Evolutionary conservation across 2,797 vertebrate species (phyloP).

Genomic region (Heliangelus exortis): DNA sequence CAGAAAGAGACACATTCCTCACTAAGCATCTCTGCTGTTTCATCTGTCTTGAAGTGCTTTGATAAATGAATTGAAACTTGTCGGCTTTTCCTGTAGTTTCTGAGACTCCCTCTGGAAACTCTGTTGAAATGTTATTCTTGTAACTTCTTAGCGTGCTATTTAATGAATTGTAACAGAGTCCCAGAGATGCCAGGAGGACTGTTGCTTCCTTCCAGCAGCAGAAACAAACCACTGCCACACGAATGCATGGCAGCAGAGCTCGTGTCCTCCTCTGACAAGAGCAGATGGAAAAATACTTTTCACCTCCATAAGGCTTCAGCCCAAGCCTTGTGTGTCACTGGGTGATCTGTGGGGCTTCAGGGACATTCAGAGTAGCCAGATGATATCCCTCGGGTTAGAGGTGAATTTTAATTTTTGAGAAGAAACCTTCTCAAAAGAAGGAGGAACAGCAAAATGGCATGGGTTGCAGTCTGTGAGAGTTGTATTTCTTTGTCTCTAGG

Average conservation of each 20-base stretch:
- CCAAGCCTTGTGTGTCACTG: neutral
- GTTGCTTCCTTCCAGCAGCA: neutral
- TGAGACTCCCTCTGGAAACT: conserved; percentile 69
- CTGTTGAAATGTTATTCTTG: conserved; percentile 64
- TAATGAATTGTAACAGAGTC: conserved; percentile 65
- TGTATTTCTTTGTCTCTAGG: neutral
- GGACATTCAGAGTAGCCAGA: rapidly evolving
- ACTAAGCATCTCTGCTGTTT: conserved; percentile 64
- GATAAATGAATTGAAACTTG: conserved; percentile 74
- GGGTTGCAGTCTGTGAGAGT: neutral
- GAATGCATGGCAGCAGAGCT: neutral
- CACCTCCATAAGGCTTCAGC: neutral
- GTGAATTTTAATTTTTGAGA: neutral
- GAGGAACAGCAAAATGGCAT: neutral
- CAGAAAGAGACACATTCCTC: conserved; percentile 65
- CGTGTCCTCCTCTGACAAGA: rapidly evolving
- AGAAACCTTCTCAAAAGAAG: neutral
- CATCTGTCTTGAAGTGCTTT: conserved; percentile 67
- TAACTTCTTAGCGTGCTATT: conserved; percentile 46
- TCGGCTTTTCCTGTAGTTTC: conserved; percentile 65
- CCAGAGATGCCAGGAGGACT: neutral
- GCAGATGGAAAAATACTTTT: neutral
- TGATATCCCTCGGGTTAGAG: neutral
- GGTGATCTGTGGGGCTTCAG: neutral
- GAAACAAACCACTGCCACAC: neutral